Percentiles rank a stretch among this genome's conserved stretches.
Conservation (phyloP, 2,888 invertebrate species). For the Agrilus biguttatus region DNA sequence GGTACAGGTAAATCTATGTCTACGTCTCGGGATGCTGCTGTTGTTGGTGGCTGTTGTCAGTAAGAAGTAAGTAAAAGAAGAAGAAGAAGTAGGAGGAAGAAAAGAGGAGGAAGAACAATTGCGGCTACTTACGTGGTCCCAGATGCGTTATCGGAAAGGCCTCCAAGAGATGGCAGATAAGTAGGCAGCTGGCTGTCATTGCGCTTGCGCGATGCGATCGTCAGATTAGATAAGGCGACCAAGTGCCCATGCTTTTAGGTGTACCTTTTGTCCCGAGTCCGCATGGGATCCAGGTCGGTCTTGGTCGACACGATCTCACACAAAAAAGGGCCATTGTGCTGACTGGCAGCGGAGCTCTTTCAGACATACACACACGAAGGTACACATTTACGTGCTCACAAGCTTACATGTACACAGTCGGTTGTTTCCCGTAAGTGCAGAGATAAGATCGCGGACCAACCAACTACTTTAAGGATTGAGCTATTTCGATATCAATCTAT, state of each 20-base stretch:
- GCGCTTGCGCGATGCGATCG: conserved; percentile 26
- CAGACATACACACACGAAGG: no score
- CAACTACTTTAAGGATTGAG: no score
- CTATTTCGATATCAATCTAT: no score
- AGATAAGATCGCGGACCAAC: no score
- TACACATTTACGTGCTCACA: no score
- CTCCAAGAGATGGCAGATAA: conserved; percentile 15
- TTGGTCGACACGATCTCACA: conserved; percentile 12
- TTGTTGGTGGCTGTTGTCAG: no score
- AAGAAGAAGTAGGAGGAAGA: conserved; percentile 2
- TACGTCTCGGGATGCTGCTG: no score
- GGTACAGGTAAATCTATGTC: no score
- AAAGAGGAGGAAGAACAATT: conserved; percentile 5
- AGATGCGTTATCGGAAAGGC: conserved; percentile 18
- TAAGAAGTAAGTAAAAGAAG: no score
- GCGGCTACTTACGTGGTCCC: conserved; percentile 18
- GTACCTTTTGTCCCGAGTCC: conserved; percentile 22
- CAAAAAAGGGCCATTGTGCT: conserved; percentile 15
- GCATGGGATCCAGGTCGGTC: conserved; percentile 16
- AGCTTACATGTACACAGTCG: no score
- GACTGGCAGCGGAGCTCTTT: not conserved
- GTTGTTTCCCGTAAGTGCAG: no score
- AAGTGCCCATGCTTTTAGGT: conserved; percentile 20
- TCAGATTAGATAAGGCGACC: conserved; percentile 22
- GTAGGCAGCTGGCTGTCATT: conserved; percentile 18